Base-by-base conservation (phyloP, 2,888 invertebrate species). In the Habroteleia sp. region DNA sequence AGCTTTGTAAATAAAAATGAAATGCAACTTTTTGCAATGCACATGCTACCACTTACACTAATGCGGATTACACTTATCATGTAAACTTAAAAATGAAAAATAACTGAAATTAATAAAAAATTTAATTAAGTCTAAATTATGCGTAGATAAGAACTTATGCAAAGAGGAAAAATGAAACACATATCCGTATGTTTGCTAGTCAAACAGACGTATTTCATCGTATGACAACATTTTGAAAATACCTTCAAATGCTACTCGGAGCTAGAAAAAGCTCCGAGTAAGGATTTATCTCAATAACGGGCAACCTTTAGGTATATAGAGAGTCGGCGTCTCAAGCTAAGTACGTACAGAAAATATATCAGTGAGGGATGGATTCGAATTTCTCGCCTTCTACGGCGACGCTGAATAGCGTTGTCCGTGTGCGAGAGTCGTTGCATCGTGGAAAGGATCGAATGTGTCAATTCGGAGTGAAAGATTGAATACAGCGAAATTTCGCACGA, bases 351-450 rank as follows among this genome's bases (percentile, higher is more conserved):
- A 58, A 71, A 73, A 74, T 72, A 68, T 77, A 58, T 58, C 44
- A 48, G 29, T 48, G 50, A 66, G 41, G 48, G 72, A 46, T 56
- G 73, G 54, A 73, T 60, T 46, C 41, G 16, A 20, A 50, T 42
- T 52, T 48, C 29, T 7, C 63, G 63, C 62, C 27, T 69, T 4
- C 25, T 54, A 41, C 62, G 73, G 71, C 74, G 72, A 74, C 76
- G 80, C 74, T 76, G 80, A 75, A 66, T 77, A 77, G 77, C 76
- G 77, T 78, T 72, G 77, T 75, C 71, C 74, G 73, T 77, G 77
- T 77, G 78, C 77, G 75, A 63, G 75, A n/a, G n/a, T n/a, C n/a
- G n/a, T 74, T 62, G 72, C 72, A 62, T 75, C 66, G 72, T 63
- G 48, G 62, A 56, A 37, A 54, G 60, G 54, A 62, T 66, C 71